Conservation (phyloP, 2,888 invertebrate genomes). For the Maniola hyperantus region DNA sequence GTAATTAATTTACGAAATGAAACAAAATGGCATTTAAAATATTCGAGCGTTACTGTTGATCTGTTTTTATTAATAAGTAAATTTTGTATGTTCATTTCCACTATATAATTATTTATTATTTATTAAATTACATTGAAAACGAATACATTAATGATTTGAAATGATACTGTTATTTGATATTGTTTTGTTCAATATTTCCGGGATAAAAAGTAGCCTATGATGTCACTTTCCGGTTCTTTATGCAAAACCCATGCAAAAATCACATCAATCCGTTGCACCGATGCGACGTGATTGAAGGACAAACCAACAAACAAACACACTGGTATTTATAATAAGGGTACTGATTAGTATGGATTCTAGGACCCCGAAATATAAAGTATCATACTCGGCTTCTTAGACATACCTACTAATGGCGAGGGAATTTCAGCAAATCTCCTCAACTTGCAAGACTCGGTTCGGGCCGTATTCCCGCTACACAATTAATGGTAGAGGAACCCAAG, state of each 20-base stretch:
- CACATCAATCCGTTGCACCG: too few relatives aligned
- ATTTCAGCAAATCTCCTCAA: background rate
- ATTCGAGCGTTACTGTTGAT: background rate
- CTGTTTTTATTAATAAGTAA: conserved; percentile 3
- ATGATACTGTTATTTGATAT: background rate
- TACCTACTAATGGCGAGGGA: conserved; percentile 7
- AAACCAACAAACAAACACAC: too few relatives aligned
- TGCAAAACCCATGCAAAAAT: too few relatives aligned
- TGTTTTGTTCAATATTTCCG: background rate
- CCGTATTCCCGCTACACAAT: conserved; percentile 6
- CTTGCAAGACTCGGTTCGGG: background rate
- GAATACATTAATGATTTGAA: background rate
- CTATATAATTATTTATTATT: background rate
- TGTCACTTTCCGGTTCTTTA: too few relatives aligned
- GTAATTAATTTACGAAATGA: background rate
- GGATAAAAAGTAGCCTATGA: too few relatives aligned
- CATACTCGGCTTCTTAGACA: background rate
- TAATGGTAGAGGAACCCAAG: too few relatives aligned
- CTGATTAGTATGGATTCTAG: too few relatives aligned
- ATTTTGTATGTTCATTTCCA: background rate
- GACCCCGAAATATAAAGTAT: too few relatives aligned
- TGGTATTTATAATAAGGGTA: too few relatives aligned
- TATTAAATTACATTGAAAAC: background rate
- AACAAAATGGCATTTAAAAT: background rate
- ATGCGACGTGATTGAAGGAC: too few relatives aligned